A percentile compares a stretch with the other conserved stretches of the same genome.
phyloP scores from a whole-genome alignment of 2,888 invertebrate genomes.

The Trypoxylon attenuatum region DNA sequence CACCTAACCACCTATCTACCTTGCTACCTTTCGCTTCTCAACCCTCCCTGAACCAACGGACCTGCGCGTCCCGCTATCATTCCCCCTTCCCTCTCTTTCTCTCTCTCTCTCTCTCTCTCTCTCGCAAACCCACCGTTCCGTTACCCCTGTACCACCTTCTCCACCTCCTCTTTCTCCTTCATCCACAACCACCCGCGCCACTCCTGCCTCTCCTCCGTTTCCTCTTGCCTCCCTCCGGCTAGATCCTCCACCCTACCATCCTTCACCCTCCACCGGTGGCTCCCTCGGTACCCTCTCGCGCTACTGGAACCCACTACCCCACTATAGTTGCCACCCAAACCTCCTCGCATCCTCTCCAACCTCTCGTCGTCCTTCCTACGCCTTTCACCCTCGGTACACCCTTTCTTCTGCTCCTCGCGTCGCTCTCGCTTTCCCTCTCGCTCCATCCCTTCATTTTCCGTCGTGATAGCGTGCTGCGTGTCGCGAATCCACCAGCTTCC shows the following conservation, averaged over 20 bases:
- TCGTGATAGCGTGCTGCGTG: not conserved
- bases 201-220: constrained; percentile 14
- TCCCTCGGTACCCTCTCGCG: no score
- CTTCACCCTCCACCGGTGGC: no score
- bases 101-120: constrained; percentile 2
- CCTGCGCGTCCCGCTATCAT: not conserved
- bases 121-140: constrained; percentile 25
- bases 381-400: not conserved
- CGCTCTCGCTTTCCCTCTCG: not conserved
- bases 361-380: not conserved
- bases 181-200: not conserved
- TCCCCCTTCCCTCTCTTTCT: not conserved
- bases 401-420: not conserved
- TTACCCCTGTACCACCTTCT: constrained; percentile 32
- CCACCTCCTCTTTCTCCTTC: constrained; percentile 4
- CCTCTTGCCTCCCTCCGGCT: not conserved
- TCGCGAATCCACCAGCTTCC: constrained; percentile 18
- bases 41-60: not conserved
- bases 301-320: not conserved
- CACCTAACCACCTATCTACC: not conserved
- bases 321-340: constrained; percentile 5
- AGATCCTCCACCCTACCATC: no score
- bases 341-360: not conserved
- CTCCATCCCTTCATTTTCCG: constrained; percentile 6
- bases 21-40: not conserved